Conservation (phyloP, 2,888 invertebrate species). For the Sinopyrophorus schimmeli region DNA sequence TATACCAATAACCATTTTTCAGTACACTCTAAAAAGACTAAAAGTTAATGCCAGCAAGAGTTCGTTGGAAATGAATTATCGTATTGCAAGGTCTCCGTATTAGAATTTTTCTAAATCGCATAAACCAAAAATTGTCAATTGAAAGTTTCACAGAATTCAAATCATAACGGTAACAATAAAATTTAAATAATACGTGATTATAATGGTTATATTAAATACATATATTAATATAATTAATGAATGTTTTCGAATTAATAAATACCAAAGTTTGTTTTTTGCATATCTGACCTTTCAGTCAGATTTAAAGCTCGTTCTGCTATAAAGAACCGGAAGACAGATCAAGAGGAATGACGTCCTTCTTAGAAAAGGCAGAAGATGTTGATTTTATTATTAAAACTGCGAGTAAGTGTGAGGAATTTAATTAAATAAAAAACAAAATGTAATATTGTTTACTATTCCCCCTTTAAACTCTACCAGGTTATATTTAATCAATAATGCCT, state of each 20-base stretch:
- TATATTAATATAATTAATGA: too few species aligned
- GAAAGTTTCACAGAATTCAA: too few species aligned
- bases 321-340: constrained; percentile 21
- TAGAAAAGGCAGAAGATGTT: constrained; percentile 50
- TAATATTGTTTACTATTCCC: constrained; percentile 11
- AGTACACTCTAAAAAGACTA: too few species aligned
- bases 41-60: too few species aligned
- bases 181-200: too few species aligned
- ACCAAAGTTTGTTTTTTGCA: constrained; percentile 18
- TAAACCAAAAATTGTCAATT: too few species aligned
- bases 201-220: too few species aligned
- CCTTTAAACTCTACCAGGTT: constrained; percentile 2
- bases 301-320: constrained; percentile 18
- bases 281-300: constrained; percentile 20
- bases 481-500: constrained; percentile 23
- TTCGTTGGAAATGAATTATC: too few species aligned
- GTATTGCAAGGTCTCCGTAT: too few species aligned
- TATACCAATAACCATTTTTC: too few species aligned
- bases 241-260: not conserved
- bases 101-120: too few species aligned
- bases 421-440: constrained; percentile 11
- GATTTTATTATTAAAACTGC: constrained; percentile 54
- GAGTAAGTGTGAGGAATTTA: constrained; percentile 45
- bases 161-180: too few species aligned
- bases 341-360: constrained; percentile 40